phyloP scores from a whole-genome alignment of 2,888 invertebrate species.

The Drosophila cyrtoloma region DNA sequence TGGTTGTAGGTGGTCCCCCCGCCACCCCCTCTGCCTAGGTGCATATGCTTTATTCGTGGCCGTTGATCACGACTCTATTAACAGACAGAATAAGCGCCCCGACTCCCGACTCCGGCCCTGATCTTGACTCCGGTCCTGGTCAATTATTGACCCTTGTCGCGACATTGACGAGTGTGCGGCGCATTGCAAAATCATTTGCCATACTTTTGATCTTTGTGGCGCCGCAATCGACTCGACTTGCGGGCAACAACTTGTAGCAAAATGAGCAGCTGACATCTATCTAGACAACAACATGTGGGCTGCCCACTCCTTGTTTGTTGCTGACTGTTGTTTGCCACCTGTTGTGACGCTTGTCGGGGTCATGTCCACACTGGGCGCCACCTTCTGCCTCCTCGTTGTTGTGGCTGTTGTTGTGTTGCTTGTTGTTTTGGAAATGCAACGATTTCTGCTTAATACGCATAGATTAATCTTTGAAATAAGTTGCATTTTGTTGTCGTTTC shows the following conservation, averaged over 20 bases:
- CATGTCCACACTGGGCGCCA: conserved; percentile 64
- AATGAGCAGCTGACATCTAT: conserved; percentile 61
- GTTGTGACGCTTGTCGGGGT: conserved; percentile 68
- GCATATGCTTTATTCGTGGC: conserved; percentile 71
- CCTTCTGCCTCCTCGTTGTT: conserved; percentile 19
- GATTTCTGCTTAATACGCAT: conserved; percentile 45
- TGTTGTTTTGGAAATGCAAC: conserved; percentile 10
- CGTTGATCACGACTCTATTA: conserved; percentile 83
- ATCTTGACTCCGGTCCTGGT: conserved; percentile 31
- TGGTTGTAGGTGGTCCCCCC: conserved; percentile 55
- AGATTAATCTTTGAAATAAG: conserved; percentile 34
- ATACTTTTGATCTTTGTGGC: conserved; percentile 47
- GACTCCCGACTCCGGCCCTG: background rate
- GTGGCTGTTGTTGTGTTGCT: conserved; percentile 10
- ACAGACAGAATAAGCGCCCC: conserved; percentile 28
- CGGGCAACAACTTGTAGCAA: conserved; percentile 12
- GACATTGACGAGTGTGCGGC: conserved; percentile 71
- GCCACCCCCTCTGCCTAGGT: background rate
- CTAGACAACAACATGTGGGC: conserved; percentile 45
- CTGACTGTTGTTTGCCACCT: conserved; percentile 56
- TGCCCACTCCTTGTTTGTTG: conserved; percentile 22
- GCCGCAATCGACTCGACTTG: conserved; percentile 18
- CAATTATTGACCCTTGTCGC: conserved; percentile 60
- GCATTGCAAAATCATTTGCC: conserved; percentile 52
- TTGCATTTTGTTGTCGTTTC: background rate